Conservation (phyloP, 2,113 vertebrate species). For the Neogale vison region DNA sequence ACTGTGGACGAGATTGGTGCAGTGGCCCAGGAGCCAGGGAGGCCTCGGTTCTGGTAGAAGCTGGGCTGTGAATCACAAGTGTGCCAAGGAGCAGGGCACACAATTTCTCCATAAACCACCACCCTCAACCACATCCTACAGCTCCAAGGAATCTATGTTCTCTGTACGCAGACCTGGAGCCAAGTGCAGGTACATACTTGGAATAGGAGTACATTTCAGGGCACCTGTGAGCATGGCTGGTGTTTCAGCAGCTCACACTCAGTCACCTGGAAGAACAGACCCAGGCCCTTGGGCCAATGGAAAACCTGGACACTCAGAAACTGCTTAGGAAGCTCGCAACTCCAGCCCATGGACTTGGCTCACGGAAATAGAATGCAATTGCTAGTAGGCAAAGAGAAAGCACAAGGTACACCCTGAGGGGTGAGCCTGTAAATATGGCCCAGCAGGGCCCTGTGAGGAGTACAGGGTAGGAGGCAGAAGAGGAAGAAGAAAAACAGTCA, state of each 20-base stretch:
- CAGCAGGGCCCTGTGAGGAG: neutral
- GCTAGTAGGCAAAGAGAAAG: neutral
- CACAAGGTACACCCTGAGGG: neutral
- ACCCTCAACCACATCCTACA: too few relatives aligned
- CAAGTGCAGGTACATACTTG: neutral
- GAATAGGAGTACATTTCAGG: rapidly evolving
- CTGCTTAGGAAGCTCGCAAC: neutral
- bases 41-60: neutral
- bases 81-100: rapidly evolving
- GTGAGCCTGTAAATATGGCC: neutral
- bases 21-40: neutral
- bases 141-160: neutral
- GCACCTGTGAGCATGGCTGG: rapidly evolving
- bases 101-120: neutral
- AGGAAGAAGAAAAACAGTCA: neutral
- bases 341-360: too few relatives aligned
- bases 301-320: neutral
- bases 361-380: rapidly evolving
- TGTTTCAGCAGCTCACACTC: neutral
- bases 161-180: neutral
- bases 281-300: neutral
- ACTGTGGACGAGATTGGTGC: rapidly evolving
- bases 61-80: neutral
- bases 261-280: neutral
- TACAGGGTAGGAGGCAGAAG: neutral